Evolutionary conservation across 2,888 invertebrate species (phyloP), one percentile per base, ranked within the genome.

Genomic region (Dicyrtoma fusca): DNA sequence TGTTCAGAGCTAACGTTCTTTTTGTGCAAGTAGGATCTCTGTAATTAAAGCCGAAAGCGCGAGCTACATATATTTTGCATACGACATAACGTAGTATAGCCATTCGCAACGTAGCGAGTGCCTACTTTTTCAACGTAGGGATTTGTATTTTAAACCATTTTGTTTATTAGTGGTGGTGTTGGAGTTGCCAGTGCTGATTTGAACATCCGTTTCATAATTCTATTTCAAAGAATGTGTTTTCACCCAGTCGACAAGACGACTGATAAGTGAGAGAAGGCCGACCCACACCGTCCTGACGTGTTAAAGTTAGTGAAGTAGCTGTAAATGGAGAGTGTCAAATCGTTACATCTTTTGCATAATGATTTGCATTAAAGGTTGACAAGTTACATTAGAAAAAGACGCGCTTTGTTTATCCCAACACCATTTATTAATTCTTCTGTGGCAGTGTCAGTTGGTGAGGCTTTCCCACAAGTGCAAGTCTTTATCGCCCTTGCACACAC

Each of bases 341-440:
- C 61, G 42, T 61, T 61, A 61, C 26, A 61, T 61, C 34, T 17
- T 61, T 61, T 61, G 61, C 61, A 61, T 61, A 61, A 61, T 19
- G 42, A 61, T 61, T 61, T 61, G 42, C 44, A 61, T 25, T 57
- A 68, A 55, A 55, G 55, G 57, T 55, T 68, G 66, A 55, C 66
- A 68, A 68, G 66, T 55, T 55, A 68, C 44, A 42, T 8, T 19
- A 42, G 61, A 42, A 61, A 42, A 61, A 42, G 17, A 34, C 4
- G 4, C 34, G 3, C 34, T 34, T 34, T 34, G 34, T 34, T 34
- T 34, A 34, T 34, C 34, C 3, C 34, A n/a, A 34, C 34, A 34
- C 34, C 34, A 3, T 34, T 34, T 34, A 34, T 34, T 34, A 34
- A 34, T 34, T 34, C 34, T 34, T 34, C 3, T 34, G 34, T 34